Percentiles rank a stretch among this genome's conserved stretches.
phyloP scores from a whole-genome alignment of 2,888 invertebrate genomes.

The Syrphus vitripennis region DNA sequence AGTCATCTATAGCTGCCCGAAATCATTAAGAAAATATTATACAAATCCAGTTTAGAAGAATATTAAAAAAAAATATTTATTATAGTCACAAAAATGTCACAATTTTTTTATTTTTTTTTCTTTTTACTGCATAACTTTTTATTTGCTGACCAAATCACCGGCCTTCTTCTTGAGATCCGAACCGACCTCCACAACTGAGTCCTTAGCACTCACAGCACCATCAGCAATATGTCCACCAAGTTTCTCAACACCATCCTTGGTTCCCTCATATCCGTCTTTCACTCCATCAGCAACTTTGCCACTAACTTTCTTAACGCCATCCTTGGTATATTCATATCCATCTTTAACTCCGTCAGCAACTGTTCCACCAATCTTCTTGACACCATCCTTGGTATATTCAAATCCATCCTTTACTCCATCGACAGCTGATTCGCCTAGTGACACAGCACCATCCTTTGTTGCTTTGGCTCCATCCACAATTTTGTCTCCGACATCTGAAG shows the following conservation, averaged over 20 bases:
- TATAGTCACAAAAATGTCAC: too few relatives aligned
- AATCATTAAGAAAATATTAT: too few relatives aligned
- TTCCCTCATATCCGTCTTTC: slow-evolving; percentile 57
- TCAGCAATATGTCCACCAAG: slow-evolving; percentile 6
- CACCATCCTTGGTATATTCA: not conserved
- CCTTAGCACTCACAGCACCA: not conserved
- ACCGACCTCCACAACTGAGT: not conserved
- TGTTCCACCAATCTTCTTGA: too few relatives aligned
- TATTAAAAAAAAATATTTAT: too few relatives aligned
- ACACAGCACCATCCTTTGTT: not conserved
- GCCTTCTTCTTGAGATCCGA: not conserved
- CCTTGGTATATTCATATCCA: too few relatives aligned
- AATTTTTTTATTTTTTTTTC: too few relatives aligned
- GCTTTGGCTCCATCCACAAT: not conserved
- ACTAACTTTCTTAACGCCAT: too few relatives aligned
- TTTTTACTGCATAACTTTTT: not conserved
- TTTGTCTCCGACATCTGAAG: slow-evolving; percentile 18
- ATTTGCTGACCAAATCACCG: not conserved
- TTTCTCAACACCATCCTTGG: not conserved
- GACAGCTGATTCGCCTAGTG: not conserved
- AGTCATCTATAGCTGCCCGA: too few relatives aligned
- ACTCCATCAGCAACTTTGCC: slow-evolving; percentile 69
- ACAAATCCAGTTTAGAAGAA: too few relatives aligned
- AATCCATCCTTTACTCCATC: not conserved
- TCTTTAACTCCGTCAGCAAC: too few relatives aligned